phyloP scores from a whole-genome alignment of 2,888 invertebrate species.

The Tolmerus cingulatus region DNA sequence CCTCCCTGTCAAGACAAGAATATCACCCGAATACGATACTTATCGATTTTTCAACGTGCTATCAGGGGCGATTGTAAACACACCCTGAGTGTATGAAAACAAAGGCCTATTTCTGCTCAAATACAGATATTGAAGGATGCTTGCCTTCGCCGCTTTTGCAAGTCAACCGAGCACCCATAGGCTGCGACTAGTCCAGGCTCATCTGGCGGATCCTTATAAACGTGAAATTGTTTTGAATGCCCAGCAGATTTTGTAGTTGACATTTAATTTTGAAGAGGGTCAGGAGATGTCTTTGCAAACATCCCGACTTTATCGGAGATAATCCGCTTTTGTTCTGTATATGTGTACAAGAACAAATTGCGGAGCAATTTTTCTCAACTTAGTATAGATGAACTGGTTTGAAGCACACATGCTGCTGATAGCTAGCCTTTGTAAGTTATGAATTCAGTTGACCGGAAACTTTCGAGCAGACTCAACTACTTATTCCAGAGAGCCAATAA shows the following conservation, averaged over 20 bases:
- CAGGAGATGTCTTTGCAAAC: not conserved
- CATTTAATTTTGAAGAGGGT: slow-evolving; percentile 43
- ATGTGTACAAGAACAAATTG: not conserved
- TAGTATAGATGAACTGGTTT: not conserved
- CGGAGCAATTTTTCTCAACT: not conserved
- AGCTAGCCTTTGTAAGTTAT: slow-evolving; percentile 8
- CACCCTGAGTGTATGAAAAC: slow-evolving; percentile 4
- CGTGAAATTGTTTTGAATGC: slow-evolving; percentile 14
- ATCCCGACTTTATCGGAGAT: slow-evolving; percentile 2
- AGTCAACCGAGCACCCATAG: not conserved
- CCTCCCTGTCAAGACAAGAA: not conserved
- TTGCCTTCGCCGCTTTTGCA: not conserved
- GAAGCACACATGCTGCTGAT: slow-evolving; percentile 2
- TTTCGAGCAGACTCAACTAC: not conserved
- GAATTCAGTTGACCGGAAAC: slow-evolving; percentile 3
- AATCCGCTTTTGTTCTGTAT: not conserved
- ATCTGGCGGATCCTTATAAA: not conserved
- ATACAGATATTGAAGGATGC: slow-evolving; percentile 7
- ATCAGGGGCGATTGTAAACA: not conserved
- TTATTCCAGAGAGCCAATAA: not conserved
- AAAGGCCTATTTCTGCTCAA: not conserved
- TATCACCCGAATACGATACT: not conserved
- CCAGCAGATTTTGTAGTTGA: slow-evolving; percentile 30
- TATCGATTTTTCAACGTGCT: slow-evolving; percentile 10
- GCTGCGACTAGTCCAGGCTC: not conserved